Conservation (phyloP, 2,797 vertebrate species). For the Mastacembelus armatus region DNA sequence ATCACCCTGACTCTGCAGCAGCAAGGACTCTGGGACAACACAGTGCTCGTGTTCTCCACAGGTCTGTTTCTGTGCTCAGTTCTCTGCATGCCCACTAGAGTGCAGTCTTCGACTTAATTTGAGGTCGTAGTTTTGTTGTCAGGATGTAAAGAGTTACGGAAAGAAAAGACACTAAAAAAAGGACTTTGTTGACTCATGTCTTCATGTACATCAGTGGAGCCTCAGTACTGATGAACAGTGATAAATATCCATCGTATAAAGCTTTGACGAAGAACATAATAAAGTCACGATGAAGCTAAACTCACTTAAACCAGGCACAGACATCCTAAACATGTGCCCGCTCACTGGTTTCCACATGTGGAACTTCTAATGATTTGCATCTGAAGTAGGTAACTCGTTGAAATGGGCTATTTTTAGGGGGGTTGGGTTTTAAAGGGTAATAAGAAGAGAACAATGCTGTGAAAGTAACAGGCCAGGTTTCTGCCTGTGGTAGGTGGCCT, state of each 20-base stretch:
- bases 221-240: neutral
- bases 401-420: constrained; percentile 67
- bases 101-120: too few relatives aligned
- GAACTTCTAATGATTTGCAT: constrained; percentile 63
- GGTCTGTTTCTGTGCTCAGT: constrained; percentile 78
- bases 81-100: constrained; percentile 40
- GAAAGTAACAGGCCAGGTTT: constrained; percentile 60
- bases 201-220: neutral
- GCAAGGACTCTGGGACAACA: constrained; percentile 91
- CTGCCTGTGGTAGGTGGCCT: constrained; percentile 67
- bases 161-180: too few relatives aligned
- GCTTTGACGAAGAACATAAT: constrained; percentile 3
- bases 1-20: constrained; percentile 86
- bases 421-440: constrained; percentile 65
- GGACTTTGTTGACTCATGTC: neutral
- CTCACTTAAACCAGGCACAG: neutral
- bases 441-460: constrained; percentile 75
- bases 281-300: neutral
- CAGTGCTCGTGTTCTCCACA: constrained; percentile 93
- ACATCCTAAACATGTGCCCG: constrained; percentile 20
- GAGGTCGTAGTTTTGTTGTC: neutral
- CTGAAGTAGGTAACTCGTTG: constrained; percentile 61
- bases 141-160: constrained; percentile 1
- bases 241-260: constrained; percentile 9
- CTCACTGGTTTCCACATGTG: constrained; percentile 60